These are phyloP conservation scores for Folsomia candida DNA, from an alignment of 2,888 invertebrate genomes.

Conservation along the genomic window DNA sequence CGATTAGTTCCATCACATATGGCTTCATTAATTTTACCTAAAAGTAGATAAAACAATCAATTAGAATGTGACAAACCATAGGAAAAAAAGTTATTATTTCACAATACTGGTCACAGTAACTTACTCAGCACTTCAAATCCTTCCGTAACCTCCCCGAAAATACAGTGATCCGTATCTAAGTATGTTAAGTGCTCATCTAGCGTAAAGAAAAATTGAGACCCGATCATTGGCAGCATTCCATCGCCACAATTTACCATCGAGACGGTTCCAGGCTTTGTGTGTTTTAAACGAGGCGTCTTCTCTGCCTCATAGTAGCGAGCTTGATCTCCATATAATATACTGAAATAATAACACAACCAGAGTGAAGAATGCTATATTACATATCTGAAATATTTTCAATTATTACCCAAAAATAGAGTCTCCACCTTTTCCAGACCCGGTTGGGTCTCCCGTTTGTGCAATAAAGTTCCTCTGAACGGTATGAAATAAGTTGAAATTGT, in stretches of 20 bases:
- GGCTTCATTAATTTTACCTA: constrained; percentile 86
- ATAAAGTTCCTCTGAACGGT: constrained; percentile 90
- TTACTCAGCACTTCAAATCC: constrained; percentile 70
- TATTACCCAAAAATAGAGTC: constrained; percentile 76
- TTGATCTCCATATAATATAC: constrained; percentile 75
- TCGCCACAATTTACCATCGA: constrained; percentile 94
- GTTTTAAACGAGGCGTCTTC: constrained; percentile 84
- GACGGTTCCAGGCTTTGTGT: constrained; percentile 78
- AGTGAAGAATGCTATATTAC: neutral
- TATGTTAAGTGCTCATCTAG: constrained; percentile 82
- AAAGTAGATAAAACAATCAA: too few species aligned
- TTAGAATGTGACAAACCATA: too few species aligned
- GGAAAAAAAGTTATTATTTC: too few species aligned
- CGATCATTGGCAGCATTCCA: constrained; percentile 81
- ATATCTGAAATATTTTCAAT: constrained; percentile 1
- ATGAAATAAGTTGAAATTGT: constrained; percentile 93
- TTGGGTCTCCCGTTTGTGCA: constrained; percentile 96
- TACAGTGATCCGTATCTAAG: constrained; percentile 85
- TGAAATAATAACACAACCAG: constrained; percentile 46
- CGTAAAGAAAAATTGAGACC: constrained; percentile 95
- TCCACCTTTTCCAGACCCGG: constrained; percentile 85
- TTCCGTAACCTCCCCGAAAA: constrained; percentile 93
- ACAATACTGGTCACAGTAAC: too few species aligned
- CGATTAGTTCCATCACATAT: constrained; percentile 86
- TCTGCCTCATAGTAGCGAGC: constrained; percentile 90